Percentiles rank a stretch among this genome's conserved stretches.
Evolutionary conservation across 35 echinoderm and acorn worm genomes (phyloP).

Genomic region (Apostichopus japonicus): DNA sequence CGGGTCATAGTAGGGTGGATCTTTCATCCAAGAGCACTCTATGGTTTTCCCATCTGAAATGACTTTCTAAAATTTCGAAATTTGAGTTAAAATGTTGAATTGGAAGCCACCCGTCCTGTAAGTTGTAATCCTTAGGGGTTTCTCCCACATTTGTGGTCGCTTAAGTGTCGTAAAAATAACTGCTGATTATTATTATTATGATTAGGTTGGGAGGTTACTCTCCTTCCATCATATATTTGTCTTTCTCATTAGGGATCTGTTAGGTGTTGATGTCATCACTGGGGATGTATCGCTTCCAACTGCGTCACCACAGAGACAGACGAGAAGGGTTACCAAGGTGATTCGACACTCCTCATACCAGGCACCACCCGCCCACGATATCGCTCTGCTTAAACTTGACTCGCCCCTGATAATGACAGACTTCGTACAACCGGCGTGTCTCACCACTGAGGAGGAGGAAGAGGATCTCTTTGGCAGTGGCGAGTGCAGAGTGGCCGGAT

Average conservation of each 20-base stretch:
- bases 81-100: too few species aligned
- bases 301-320: conserved; percentile 8
- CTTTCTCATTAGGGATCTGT: background rate
- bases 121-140: too few species aligned
- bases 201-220: too few species aligned
- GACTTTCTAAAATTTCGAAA: too few species aligned
- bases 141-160: too few species aligned
- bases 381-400: background rate
- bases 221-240: too few species aligned
- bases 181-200: too few species aligned
- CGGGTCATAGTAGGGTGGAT: too few species aligned
- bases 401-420: conserved; percentile 16
- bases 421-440: conserved; percentile 18
- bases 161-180: too few species aligned
- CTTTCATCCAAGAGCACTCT: too few species aligned
- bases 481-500: conserved; percentile 17
- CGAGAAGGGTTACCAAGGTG: background rate
- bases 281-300: conserved; percentile 9
- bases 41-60: too few species aligned
- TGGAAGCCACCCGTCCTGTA: too few species aligned
- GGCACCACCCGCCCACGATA: background rate
- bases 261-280: background rate
- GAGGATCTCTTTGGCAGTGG: background rate
- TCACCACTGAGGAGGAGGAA: conserved; percentile 2
- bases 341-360: conserved; percentile 6